Base-by-base conservation (phyloP, 2,113 vertebrate species). In the Seriola rivoliana region DNA sequence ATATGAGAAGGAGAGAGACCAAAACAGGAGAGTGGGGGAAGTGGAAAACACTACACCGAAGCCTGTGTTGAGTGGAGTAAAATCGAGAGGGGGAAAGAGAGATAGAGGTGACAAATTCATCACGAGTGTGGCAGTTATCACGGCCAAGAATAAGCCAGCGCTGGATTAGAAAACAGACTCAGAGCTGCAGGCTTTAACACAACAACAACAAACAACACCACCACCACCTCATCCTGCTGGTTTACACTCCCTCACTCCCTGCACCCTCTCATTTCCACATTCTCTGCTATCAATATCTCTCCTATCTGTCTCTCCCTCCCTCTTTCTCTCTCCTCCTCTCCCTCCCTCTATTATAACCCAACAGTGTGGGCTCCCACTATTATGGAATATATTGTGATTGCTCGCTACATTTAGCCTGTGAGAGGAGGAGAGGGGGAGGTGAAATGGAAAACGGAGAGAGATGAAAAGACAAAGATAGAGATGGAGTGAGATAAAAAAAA, bases 101-200 rank as follows among this genome's bases (percentile, higher is more conserved):
- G 48, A 62, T 0, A 34, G 62, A 82, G 63, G 83, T 85, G 85
- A 85, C 71, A 88, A 78, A 90, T 89, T 85, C 71, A 71, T 86
- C 80, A 81, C 12, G 2, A 81, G 23, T 32, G 75, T 75, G 72
- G 68, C 76, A 70, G 63, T 2, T 23, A 84, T 73, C 46, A 13
- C 2, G 29, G 77, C 29, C 52, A 36, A 55, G 74, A 84, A 78
- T 42, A 69, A 73, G n/a, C 48, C 78, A 59, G 86, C 6, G 3
- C 63, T 9, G 73, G 48, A 68, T 80, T 58, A 84, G 62, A 19
- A 80, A 79, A 80, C 70, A 25, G n/a, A 58, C 60, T 69, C 78
- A 16, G 44, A 66, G 55, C 80, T 66, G 34, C 59, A 34, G 72
- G 58, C 11, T 79, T 54, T 65, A 63, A 52, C 66, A 81, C 67